Evolutionary conservation across 2,888 invertebrate species (phyloP).

Genomic region (Corbicula japonica): DNA sequence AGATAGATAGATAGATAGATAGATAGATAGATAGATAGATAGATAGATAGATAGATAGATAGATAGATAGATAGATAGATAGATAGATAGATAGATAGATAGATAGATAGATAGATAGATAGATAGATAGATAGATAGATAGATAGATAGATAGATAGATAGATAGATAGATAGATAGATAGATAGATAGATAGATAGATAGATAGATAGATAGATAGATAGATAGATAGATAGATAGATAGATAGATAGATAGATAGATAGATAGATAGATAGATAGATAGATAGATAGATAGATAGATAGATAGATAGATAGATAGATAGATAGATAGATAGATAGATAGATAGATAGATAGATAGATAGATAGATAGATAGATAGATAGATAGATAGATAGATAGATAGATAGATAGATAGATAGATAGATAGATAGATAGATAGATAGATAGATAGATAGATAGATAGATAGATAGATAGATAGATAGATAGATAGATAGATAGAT

Average conservation of each 20-base stretch:
- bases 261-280: slow-evolving; percentile 6
- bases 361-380: slow-evolving; percentile 6
- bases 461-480: slow-evolving; percentile 5
- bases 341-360: slow-evolving; percentile 6
- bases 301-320: slow-evolving; percentile 6
- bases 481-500: slow-evolving; percentile 4
- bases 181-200: slow-evolving; percentile 6
- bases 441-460: slow-evolving; percentile 6
- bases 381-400: slow-evolving; percentile 6
- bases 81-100: slow-evolving; percentile 4
- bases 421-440: slow-evolving; percentile 6
- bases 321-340: slow-evolving; percentile 6
- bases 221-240: slow-evolving; percentile 6
- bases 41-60: not conserved
- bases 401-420: slow-evolving; percentile 6
- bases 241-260: slow-evolving; percentile 6
- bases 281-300: slow-evolving; percentile 5
- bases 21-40: slow-evolving; percentile 2
- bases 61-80: slow-evolving; percentile 4
- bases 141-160: not conserved
- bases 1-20: slow-evolving; percentile 2
- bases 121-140: slow-evolving; percentile 4
- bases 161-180: slow-evolving; percentile 4
- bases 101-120: slow-evolving; percentile 4
- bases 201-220: slow-evolving; percentile 5